phyloP scores from a whole-genome alignment of 2,888 invertebrate species.

The Deilephila porcellus region DNA sequence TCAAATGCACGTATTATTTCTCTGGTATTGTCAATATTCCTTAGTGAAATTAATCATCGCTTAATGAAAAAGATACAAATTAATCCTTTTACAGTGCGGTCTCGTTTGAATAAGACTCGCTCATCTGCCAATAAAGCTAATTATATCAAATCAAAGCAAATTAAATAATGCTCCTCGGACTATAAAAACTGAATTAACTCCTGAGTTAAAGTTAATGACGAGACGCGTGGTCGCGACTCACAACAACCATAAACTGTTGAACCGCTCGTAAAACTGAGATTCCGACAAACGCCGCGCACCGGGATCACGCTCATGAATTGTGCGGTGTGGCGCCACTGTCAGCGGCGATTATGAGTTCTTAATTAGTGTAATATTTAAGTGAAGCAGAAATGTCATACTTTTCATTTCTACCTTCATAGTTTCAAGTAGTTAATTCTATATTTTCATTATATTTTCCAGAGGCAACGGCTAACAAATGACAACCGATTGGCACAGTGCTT shows the following conservation, averaged over 20 bases:
- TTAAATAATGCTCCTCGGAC: neutral
- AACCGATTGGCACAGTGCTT: no score
- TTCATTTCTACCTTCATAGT: no score
- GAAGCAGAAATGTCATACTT: neutral
- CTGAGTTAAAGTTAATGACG: neutral
- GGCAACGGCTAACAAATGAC: no score
- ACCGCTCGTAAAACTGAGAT: slow-evolving; percentile 32
- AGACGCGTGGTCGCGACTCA: slow-evolving; percentile 9
- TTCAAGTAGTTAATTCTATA: no score
- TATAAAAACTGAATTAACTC: slow-evolving; percentile 12
- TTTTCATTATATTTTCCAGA: no score
- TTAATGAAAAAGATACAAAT: no score
- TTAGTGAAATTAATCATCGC: no score
- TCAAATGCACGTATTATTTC: no score
- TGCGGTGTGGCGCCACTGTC: slow-evolving; percentile 17
- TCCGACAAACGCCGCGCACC: slow-evolving; percentile 5
- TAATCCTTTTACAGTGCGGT: no score
- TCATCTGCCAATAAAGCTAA: neutral
- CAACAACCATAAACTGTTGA: slow-evolving; percentile 29
- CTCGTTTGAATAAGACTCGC: no score
- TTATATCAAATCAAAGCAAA: neutral
- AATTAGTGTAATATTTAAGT: no score
- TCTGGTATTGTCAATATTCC: no score
- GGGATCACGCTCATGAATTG: slow-evolving; percentile 14
- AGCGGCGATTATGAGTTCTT: neutral